These are phyloP conservation scores for Hemicentrotus pulcherrimus DNA, from an alignment of 35 echinoderm and acorn worm genomes.

Conservation along the genomic window DNA sequence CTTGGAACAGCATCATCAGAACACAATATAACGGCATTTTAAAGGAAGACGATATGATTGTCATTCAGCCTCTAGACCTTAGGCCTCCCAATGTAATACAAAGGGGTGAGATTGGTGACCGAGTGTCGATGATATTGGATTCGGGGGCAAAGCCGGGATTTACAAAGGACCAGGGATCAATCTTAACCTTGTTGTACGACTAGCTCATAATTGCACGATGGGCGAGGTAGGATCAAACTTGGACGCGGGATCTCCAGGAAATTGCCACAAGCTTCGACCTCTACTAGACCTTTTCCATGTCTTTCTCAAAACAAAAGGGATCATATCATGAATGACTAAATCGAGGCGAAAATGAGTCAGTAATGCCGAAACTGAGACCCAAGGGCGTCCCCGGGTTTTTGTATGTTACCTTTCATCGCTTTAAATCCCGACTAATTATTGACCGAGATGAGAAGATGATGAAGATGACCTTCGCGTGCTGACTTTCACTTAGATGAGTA, in stretches of 20 bases:
- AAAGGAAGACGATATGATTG: too few relatives aligned
- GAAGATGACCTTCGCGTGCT: background rate
- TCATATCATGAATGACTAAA: background rate
- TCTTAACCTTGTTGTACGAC: too few relatives aligned
- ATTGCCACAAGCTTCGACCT: background rate
- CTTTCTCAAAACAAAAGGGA: background rate
- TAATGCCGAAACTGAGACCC: background rate
- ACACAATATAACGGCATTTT: too few relatives aligned
- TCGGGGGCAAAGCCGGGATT: too few relatives aligned
- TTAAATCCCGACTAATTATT: background rate
- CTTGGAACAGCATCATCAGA: too few relatives aligned
- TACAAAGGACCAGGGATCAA: too few relatives aligned
- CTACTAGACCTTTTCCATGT: background rate
- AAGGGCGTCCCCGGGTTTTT: background rate
- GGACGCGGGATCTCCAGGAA: background rate
- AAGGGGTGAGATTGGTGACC: too few relatives aligned
- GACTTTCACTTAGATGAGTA: background rate
- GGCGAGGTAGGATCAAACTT: too few relatives aligned
- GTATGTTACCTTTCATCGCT: background rate
- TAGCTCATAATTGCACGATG: too few relatives aligned
- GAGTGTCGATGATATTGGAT: too few relatives aligned
- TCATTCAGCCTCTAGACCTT: too few relatives aligned
- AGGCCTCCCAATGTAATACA: too few relatives aligned
- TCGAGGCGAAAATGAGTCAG: background rate
- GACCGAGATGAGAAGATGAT: background rate